Evolutionary conservation across 2,113 vertebrate genomes (phyloP).

Genomic region (Eonycteris spelaea): DNA sequence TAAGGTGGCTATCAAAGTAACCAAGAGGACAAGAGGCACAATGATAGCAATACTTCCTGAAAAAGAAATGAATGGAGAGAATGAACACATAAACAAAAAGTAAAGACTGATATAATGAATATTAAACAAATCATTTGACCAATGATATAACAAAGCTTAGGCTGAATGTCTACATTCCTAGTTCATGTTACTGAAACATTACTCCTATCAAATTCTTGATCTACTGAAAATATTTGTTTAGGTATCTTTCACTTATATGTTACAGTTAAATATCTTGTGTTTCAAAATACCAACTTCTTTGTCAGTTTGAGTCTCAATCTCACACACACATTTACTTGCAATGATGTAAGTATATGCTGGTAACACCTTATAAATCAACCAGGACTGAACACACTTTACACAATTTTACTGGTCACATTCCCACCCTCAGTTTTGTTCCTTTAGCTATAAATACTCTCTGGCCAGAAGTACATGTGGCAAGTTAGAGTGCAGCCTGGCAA

Average conservation of each 20-base stretch:
- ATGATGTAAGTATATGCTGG: neutral
- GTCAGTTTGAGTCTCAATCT: neutral
- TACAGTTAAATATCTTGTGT: neutral
- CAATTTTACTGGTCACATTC: neutral
- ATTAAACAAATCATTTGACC: neutral
- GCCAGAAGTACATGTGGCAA: neutral
- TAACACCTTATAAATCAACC: neutral
- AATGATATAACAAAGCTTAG: neutral
- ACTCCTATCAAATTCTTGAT: neutral
- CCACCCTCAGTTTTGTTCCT: neutral
- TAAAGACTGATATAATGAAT: neutral
- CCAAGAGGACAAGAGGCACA: constrained; percentile 95
- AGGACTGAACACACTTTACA: neutral
- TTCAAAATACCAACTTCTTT: neutral
- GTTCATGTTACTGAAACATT: neutral
- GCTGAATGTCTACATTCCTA: neutral
- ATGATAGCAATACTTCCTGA: constrained; percentile 98
- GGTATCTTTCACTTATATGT: neutral
- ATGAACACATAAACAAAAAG: neutral
- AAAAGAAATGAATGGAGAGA: constrained; percentile 62
- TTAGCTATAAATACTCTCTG: neutral
- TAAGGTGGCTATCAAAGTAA: constrained; percentile 93
- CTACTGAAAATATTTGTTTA: neutral
- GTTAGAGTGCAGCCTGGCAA: neutral
- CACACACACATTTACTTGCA: neutral